Percentiles rank a stretch among this genome's conserved stretches.
Conservation (phyloP, 30 jellyfish, hydroid and myxozoan species). For the Sanderia malayensis region DNA sequence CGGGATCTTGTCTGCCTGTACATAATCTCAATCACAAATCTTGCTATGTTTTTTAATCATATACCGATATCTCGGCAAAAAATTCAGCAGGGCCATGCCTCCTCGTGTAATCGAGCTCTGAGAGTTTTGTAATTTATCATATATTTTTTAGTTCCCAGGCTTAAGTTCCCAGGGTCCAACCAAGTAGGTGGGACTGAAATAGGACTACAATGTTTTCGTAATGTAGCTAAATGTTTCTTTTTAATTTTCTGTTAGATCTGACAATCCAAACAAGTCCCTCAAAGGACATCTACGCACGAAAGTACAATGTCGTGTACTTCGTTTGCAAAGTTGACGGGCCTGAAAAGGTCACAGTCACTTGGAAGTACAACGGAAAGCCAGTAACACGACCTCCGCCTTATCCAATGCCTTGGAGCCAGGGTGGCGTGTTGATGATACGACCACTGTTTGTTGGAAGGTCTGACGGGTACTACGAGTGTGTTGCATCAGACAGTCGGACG, state of each 20-base stretch:
- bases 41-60: no score
- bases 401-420: constrained; percentile 21
- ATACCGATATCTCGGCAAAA: no score
- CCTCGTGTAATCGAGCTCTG: no score
- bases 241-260: constrained; percentile 51
- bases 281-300: constrained; percentile 32
- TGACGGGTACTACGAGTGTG: constrained; percentile 69
- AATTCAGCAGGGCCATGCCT: no score
- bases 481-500: constrained; percentile 27
- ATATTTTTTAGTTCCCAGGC: no score
- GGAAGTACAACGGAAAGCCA: constrained; percentile 27
- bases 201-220: no score
- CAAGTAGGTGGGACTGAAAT: no score
- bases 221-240: no score
- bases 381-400: constrained; percentile 55
- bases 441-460: constrained; percentile 71
- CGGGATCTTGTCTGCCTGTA: no score
- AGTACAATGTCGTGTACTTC: constrained; percentile 51
- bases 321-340: constrained; percentile 51
- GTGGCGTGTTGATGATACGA: constrained; percentile 62
- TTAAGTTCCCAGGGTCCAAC: no score
- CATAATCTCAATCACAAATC: no score
- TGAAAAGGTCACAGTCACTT: constrained; percentile 29
- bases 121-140: no score
- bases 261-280: constrained; percentile 48